Percentiles rank a stretch among this genome's conserved stretches.
These are phyloP conservation scores for Blastobasis adustella DNA, from an alignment of 2,888 invertebrate species.

Conservation along the genomic window DNA sequence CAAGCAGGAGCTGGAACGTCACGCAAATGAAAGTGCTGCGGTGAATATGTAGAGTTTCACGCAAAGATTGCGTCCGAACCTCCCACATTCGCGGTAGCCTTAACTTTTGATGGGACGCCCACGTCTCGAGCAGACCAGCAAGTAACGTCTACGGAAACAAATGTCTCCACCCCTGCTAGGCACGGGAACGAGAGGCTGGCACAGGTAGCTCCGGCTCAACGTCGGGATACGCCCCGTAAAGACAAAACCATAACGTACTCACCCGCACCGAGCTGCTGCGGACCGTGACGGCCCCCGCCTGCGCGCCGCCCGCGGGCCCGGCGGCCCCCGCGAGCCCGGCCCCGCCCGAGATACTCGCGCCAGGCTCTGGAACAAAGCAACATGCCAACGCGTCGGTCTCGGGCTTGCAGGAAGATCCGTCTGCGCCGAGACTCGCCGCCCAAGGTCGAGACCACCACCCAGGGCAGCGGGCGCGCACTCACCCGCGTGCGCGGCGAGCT, in stretches of 20 bases:
- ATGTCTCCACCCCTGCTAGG: not conserved
- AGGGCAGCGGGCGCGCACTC: not conserved
- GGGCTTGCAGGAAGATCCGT: conserved; percentile 8
- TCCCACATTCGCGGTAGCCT: not conserved
- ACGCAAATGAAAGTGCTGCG: too few species aligned
- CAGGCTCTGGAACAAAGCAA: not conserved
- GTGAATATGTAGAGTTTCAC: too few species aligned
- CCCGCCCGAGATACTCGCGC: conserved; percentile 20
- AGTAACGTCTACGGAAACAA: not conserved
- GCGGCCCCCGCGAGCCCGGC: conserved; percentile 11
- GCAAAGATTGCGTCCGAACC: not conserved
- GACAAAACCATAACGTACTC: not conserved
- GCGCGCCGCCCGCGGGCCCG: conserved; percentile 24
- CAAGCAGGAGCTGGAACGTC: too few species aligned
- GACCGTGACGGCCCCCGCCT: conserved; percentile 50
- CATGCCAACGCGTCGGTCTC: not conserved
- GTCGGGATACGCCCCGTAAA: not conserved
- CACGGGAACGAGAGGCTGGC: not conserved
- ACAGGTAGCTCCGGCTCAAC: not conserved
- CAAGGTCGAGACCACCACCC: conserved; percentile 11
- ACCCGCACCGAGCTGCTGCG: conserved; percentile 18
- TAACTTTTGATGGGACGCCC: not conserved
- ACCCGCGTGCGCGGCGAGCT: conserved; percentile 16
- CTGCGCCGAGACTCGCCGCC: conserved; percentile 11
- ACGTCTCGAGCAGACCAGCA: not conserved